phyloP scores from a whole-genome alignment of 2,113 vertebrate genomes.

The Hymenochirus boettgeri region DNA sequence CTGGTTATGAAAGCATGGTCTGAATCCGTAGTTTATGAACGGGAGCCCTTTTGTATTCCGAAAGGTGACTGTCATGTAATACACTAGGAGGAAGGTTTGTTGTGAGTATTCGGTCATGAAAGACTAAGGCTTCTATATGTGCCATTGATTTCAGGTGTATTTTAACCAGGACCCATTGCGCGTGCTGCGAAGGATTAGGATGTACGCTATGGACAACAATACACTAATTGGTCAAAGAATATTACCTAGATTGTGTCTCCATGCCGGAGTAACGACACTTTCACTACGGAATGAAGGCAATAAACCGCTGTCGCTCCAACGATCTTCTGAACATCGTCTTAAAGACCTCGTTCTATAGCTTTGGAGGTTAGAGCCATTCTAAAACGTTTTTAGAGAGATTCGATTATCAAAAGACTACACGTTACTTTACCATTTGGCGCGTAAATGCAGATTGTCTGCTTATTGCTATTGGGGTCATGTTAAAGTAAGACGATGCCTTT shows the following conservation, averaged over 20 bases:
- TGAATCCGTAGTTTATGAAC: slow-evolving; percentile 96
- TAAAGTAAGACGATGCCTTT: too few species aligned
- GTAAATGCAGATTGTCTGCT: too few species aligned
- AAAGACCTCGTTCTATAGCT: slow-evolving; percentile 96
- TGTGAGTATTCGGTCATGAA: too few species aligned
- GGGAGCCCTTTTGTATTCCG: slow-evolving; percentile 95
- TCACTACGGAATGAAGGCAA: slow-evolving; percentile 96
- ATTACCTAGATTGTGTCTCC: slow-evolving; percentile 90
- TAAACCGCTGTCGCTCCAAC: slow-evolving; percentile 91
- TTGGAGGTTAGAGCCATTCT: slow-evolving; percentile 78
- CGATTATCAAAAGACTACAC: too few species aligned
- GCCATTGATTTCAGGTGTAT: slow-evolving; percentile 81
- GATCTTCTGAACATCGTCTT: slow-evolving; percentile 97
- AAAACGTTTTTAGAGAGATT: too few species aligned
- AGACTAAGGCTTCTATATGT: too few species aligned
- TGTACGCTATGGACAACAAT: slow-evolving; percentile 96
- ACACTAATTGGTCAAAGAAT: slow-evolving; percentile 94
- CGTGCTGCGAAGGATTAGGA: slow-evolving; percentile 90
- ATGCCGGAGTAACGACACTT: slow-evolving; percentile 94
- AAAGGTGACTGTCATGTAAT: slow-evolving; percentile 76
- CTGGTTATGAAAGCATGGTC: slow-evolving; percentile 99
- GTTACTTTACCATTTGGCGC: too few species aligned
- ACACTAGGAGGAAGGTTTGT: too few species aligned
- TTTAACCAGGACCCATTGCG: slow-evolving; percentile 90
- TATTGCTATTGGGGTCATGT: too few species aligned